Evolutionary conservation across 2,888 invertebrate species (phyloP), one percentile per base, ranked within the genome.

Genomic region (Sphecodes monilicornis): DNA sequence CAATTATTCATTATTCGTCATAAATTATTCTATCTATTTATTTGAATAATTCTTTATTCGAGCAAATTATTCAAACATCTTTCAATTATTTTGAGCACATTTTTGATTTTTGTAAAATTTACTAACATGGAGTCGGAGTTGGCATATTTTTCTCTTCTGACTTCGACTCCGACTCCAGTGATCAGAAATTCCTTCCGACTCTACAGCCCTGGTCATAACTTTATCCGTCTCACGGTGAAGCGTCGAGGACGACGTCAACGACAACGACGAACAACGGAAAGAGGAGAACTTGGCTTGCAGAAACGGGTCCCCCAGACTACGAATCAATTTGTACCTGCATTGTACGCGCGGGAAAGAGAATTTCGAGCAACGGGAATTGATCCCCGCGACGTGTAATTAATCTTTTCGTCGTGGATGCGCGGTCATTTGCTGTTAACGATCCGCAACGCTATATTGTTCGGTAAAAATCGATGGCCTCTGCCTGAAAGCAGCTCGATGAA

Each of bases 171-270:
- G n/a, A n/a, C n/a, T n/a, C n/a, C n/a, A n/a, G n/a, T n/a, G n/a
- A n/a, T n/a, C n/a, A n/a, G n/a, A n/a, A n/a, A n/a, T n/a, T n/a
- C n/a, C n/a, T n/a, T n/a, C n/a, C n/a, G n/a, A n/a, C n/a, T n/a
- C n/a, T n/a, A n/a, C n/a, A n/a, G n/a, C n/a, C n/a, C n/a, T n/a
- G n/a, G n/a, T 86, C 90, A 90, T 92, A 92, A 92, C 91, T 92
- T 92, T 91, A 91, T 91, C 89, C 90, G 87, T 82, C 77, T 50
- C 50, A n/a, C 57, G 41, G 3, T 11, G 46, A 86, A 86, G 84
- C 83, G 87, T 88, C 83, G 89, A 76, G 74, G 86, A 82, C 78
- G 73, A 83, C 79, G 82, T 75, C 81, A 82, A 57, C 84, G 78
- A 85, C 87, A 81, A 88, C 84, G 76, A 66, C 46, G 36, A 82